Base-by-base conservation (phyloP, 2,797 vertebrate genomes). In the Phaenicophaeus curvirostris region DNA sequence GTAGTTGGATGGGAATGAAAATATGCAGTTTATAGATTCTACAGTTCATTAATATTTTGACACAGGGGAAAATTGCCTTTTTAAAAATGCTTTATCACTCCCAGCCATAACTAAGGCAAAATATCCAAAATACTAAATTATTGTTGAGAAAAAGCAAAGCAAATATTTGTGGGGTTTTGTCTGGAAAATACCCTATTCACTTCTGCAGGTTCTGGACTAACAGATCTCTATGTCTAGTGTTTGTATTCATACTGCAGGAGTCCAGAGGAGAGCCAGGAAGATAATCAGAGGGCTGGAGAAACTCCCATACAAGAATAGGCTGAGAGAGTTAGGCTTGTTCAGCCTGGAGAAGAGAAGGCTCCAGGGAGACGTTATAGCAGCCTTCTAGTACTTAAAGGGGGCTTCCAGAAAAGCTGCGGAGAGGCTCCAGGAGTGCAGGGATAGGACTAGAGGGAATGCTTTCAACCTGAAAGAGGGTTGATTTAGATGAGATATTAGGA, bases 121-220 rank as follows among this genome's bases (percentile, higher is more conserved):
- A 89, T 93, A 86, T 39, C 6, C 83, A 96, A 94, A 85, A 39
- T 35, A 93, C 11, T 76, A 86, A 93, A 95, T 91, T 90, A 80
- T 35, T 77, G 10, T 71, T 73, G n/a, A 96, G 80, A 66, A 92
- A 53, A 85, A 77, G 27, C 25, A 69, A 87, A 67, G 42, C 67
- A 96, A 77, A 28, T 13, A 10, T 17, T 75, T 91, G 86, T 87
- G 68, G 11, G 11, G 85, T 94, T 93, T 92, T 76, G 14, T 65
- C 84, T 94, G 80, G 80, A 96, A 96, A 73, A 96, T 31, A 94
- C 7, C 0, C 2, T 46, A 18, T 62, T 93, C 71, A 93, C 93
- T 95, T 95, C 48, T 94, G 84, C 74, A 88, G 82, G 41, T 80
- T 50, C 19, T 85, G 24, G n/a, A 66, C 51, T 92, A 93, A 74